These are phyloP conservation scores for Agriopis leucophaearia DNA, from an alignment of 2,888 invertebrate genomes.

Conservation along the genomic window DNA sequence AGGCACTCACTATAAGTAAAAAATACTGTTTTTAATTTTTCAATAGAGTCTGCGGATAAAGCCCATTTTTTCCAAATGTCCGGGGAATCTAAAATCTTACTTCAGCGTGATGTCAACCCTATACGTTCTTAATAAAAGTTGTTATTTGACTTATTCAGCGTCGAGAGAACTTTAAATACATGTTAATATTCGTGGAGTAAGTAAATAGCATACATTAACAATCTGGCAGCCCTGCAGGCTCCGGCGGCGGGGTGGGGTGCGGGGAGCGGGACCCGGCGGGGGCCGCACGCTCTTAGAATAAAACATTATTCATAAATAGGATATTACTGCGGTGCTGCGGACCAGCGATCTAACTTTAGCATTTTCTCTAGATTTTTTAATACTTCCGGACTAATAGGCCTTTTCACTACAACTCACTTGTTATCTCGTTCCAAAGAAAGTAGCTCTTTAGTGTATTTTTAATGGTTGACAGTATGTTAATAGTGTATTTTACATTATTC, in stretches of 20 bases:
- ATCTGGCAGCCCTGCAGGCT: conserved; percentile 58
- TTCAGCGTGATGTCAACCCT: too few relatives aligned
- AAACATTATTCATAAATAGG: conserved; percentile 87
- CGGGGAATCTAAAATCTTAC: too few relatives aligned
- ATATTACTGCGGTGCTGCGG: conserved; percentile 66
- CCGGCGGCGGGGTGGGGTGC: conserved; percentile 23
- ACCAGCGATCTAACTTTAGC: not conserved
- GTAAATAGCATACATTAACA: conserved; percentile 16
- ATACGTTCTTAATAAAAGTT: not conserved
- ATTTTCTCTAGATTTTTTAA: not conserved
- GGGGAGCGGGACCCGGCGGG: conserved; percentile 51
- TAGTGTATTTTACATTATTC: too few relatives aligned
- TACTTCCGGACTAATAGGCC: accelerated
- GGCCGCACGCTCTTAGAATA: conserved; percentile 84
- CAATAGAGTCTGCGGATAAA: too few relatives aligned
- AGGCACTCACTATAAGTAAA: too few relatives aligned
- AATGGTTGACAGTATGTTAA: too few relatives aligned
- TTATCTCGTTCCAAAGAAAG: too few relatives aligned
- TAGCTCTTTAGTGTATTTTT: too few relatives aligned
- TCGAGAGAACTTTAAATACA: not conserved
- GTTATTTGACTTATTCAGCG: not conserved
- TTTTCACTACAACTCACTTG: not conserved
- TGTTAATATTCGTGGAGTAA: conserved; percentile 2
- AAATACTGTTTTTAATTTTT: too few relatives aligned
- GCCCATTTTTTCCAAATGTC: too few relatives aligned